Percentiles rank a stretch among this genome's conserved stretches.
These are phyloP conservation scores for Chrysochloris asiatica DNA, from an alignment of 2,113 vertebrate genomes.

Conservation along the genomic window DNA sequence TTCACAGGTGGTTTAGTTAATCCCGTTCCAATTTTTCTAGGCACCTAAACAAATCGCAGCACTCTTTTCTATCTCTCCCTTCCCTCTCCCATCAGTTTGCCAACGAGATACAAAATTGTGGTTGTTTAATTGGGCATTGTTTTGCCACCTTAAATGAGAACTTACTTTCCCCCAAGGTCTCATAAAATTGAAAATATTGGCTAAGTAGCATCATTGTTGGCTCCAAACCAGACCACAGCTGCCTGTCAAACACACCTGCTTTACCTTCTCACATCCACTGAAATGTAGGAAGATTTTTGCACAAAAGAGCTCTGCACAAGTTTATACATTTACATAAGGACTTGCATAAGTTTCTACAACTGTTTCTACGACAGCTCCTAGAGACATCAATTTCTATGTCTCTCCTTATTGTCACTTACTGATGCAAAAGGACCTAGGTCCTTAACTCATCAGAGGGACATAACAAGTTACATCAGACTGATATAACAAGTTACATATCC, in stretches of 20 bases:
- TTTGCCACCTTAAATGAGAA: constrained; percentile 63
- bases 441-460: not conserved
- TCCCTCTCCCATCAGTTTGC: not conserved
- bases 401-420: not conserved
- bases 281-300: constrained; percentile 7
- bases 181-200: constrained; percentile 40
- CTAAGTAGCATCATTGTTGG: not conserved
- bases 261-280: constrained; percentile 1
- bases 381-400: not conserved
- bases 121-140: constrained; percentile 33
- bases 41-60: constrained; percentile 70
- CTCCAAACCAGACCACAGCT: not conserved
- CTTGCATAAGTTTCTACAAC: not conserved
- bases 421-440: not conserved
- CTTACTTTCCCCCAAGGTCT: constrained; percentile 25
- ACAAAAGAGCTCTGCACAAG: not conserved
- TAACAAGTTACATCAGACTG: not conserved
- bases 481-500: not conserved
- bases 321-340: constrained; percentile 1
- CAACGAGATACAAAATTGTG: constrained; percentile 47
- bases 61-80: constrained; percentile 2
- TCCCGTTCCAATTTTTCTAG: constrained; percentile 69
- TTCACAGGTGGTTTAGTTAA: constrained; percentile 71
- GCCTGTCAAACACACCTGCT: not conserved
- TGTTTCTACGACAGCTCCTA: not conserved